phyloP scores from a whole-genome alignment of 1,140 invertebrate genomes.

The Bombus cullumanus region DNA sequence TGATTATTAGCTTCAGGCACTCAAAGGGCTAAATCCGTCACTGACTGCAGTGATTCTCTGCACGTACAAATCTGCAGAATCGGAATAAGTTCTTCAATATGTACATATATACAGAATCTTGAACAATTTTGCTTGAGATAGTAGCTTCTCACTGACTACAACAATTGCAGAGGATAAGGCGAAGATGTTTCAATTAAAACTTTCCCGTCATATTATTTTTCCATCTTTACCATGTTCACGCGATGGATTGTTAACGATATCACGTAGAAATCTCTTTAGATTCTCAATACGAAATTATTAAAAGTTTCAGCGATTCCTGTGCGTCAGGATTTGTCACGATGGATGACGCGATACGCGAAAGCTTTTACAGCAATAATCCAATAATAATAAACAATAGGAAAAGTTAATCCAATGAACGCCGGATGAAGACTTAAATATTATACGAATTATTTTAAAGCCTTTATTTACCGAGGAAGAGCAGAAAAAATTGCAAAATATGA shows the following conservation, averaged over 20 bases:
- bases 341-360: not conserved
- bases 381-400: not conserved
- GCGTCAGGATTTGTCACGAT: not conserved
- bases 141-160: no score
- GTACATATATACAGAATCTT: not conserved
- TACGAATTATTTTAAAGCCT: not conserved
- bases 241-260: no score
- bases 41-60: no score
- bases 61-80: no score
- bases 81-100: not conserved
- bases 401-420: not conserved
- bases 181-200: no score
- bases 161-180: no score
- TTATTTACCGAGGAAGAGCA: not conserved
- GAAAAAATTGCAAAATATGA: not conserved
- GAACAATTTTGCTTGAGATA: not conserved
- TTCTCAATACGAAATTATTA: not conserved
- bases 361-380: not conserved
- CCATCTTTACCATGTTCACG: no score
- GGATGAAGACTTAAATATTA: not conserved
- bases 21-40: no score
- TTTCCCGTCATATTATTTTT: no score
- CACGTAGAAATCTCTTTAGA: no score
- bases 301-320: not conserved
- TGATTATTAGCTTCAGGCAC: no score